Base-by-base conservation (phyloP, 2,113 vertebrate genomes). In the Nanger granti region DNA sequence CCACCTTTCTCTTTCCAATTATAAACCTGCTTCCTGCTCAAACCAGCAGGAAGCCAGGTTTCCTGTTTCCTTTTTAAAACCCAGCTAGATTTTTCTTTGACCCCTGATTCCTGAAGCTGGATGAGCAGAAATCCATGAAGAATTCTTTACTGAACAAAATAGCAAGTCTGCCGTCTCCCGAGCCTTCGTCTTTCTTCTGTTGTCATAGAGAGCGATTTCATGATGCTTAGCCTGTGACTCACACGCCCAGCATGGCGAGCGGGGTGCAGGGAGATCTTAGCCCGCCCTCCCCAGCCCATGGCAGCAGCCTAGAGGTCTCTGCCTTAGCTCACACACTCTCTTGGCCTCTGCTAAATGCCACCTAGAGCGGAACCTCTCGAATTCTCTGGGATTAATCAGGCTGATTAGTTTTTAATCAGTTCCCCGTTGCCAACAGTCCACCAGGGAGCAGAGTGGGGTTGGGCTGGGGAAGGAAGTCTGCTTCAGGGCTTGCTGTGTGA, bases 141-240 rank as follows among this genome's bases (percentile, higher is more conserved):
- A 44, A 11, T 26, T 84, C 93, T 59, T 80, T 34, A 83, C 29
- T 92, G 8, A 28, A n/a, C 64, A 57, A 37, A 54, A 31, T 4
- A n/a, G 9, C 34, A 44, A 26, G 73, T 31, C 4, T 0, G 34
- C 92, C 0, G 0, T 4, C 86, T 76, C 29, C 22, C 0, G 7
- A 55, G 34, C 69, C 31, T 29, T 52, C 0, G 0, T 83, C 34
- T 44, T 54, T n/a, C 28, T 1, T 22, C 18, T 55, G 37, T 31
- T 37, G 79, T 59, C 88, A 64, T 41, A 79, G 29, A 1, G 6
- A 93, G 64, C 88, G 26, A 31, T 52, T 73, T 69, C 44, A 2
- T 24, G 79, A 54, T 0, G 2, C 85, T 86, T 34, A 44, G 57
- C 57, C 93, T 49, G 44, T 92, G 90, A 93, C 79, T 94, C 87